Base-by-base conservation (phyloP, 1,140 invertebrate species). In the Hormaphis cornu region DNA sequence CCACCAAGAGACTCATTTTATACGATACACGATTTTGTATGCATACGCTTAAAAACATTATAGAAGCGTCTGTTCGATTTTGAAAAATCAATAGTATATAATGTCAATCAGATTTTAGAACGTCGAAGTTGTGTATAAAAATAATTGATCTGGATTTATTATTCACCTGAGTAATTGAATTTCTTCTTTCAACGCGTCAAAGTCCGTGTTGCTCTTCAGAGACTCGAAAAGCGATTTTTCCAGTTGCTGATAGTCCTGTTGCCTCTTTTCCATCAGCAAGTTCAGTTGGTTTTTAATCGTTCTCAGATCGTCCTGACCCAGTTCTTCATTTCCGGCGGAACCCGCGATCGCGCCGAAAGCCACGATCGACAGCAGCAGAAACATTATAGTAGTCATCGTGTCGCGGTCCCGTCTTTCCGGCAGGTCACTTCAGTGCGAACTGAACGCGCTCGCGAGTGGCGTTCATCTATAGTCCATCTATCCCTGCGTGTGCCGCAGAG, bases 191-290 rank as follows among this genome's bases (percentile, higher is more conserved):
- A 66, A 33, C n/a, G 44, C 61, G 10, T 48, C 26, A 3, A 66
- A 24, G 18, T 48, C 61, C 14, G 28, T 30, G 20, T 7, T 66
- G 14, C 44, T 37, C 22, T 33, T 66, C 3, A 66, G 44, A 16
- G 61, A 66, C 33, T 66, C 42, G 14, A 24, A 48, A 1, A 66
- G 28, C 6, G 61, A 66, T 33, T 66, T 66, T 66, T 66, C 61
- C 28, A 66, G 16, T 37, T 66, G 61, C 28, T 66, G 40, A 14
- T 66, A 66, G n/a, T 66, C 61, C 14, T 48, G 44, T 50, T 66
- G 61, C 22, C 61, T 33, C 22, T 66, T 66, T 50, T 66, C 61
- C 30, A 66, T 66, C 4, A 66, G 44, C 44, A 66, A 7, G 16
- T 66, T 66, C 3, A 66, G 16, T 66, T 66, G 61, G 14, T 48